Percentiles rank a stretch among this genome's conserved stretches.
phyloP scores from a whole-genome alignment of 2,113 vertebrate genomes.

The Aegotheles bennettii region DNA sequence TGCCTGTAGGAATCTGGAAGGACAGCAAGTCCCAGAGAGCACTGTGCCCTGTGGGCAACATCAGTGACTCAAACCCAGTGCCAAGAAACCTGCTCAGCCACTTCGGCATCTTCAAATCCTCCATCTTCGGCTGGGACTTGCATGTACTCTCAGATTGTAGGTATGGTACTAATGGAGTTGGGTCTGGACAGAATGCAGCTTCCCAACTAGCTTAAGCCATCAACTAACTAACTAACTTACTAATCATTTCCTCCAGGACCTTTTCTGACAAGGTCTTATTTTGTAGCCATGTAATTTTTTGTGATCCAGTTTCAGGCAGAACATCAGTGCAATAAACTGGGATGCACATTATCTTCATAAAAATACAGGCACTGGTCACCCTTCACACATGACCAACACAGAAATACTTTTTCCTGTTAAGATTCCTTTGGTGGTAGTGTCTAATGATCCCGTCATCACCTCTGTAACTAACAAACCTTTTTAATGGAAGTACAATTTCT shows the following conservation, averaged over 20 bases:
- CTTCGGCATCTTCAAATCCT: background rate
- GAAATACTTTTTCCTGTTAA: background rate
- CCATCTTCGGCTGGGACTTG: accelerated
- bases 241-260: background rate
- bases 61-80: background rate
- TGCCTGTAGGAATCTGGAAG: background rate
- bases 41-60: background rate
- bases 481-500: background rate
- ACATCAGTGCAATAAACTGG: background rate
- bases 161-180: background rate
- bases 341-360: background rate
- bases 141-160: background rate
- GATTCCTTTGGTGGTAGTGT: background rate
- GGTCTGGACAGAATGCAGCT: background rate
- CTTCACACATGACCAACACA: accelerated
- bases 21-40: background rate
- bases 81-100: background rate
- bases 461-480: background rate
- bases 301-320: background rate
- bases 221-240: background rate
- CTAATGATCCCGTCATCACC: background rate
- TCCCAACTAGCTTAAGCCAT: background rate
- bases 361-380: background rate
- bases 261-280: background rate
- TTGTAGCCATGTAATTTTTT: background rate